Evolutionary conservation across 1,140 invertebrate genomes (phyloP), one percentile per base, ranked within the genome.

Genomic region (Zeugodacus cucurbitae): DNA sequence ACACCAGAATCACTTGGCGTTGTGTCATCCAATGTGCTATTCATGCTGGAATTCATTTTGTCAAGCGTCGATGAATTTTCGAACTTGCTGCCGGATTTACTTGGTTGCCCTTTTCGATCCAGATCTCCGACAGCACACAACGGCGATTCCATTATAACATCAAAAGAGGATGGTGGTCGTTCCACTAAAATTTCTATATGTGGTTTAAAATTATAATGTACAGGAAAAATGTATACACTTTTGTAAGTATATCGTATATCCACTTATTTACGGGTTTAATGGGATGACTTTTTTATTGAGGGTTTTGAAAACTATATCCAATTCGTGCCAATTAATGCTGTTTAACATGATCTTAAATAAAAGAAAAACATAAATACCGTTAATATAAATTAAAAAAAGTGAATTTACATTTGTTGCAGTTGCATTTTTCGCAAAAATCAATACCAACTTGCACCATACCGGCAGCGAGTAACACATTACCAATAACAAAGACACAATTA

Each of bases 1-100:
- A 95, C 93, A 1, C 94, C 94, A 11, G 94, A 94, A 92, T 95
- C 94, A 70, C 92, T 93, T 67, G 93, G 93, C 32, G 93, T 93
- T 20, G 92, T 91, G 64, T 93, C 93, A 41, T 93, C 93, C 89
- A 93, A 57, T 4, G 90, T 91, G 14, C 91, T 93, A 88, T 93
- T 93, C 48, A 93, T 88, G 87, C 92, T 93, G 32, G 89, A 91
- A 58, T 89, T 91, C 92, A 93, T 93, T 88, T 93, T 93, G 88
- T 92, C 91, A 20, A 82, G 7, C 26, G 41, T 29, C 3, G 74
- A 88, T 26, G 26, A 86, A 64, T 37, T 44, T 22, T 82, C 86
- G 54, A 70, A 54, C 62, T 87, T 88, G 57, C 26, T 64, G 37
- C 74, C 88, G 22, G 88, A 22, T 57, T 91, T 92, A 87, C 91